phyloP scores from a whole-genome alignment of 2,113 vertebrate genomes.

The Glaucomys volans region DNA sequence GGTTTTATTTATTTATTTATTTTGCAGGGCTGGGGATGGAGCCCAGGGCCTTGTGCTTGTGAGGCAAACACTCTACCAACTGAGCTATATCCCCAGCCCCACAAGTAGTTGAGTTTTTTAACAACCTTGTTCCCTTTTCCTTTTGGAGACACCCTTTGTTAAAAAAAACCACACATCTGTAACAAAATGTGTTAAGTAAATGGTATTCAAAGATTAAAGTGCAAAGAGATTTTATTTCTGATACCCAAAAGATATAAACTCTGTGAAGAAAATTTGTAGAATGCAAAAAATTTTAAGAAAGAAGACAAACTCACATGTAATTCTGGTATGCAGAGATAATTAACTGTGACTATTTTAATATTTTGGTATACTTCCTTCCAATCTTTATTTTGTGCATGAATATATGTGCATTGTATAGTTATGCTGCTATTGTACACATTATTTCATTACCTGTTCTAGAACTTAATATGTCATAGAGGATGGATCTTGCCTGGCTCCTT shows the following conservation, averaged over 20 bases:
- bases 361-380: conserved; percentile 46
- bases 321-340: conserved; percentile 44
- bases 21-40: no score
- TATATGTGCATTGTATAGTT: conserved; percentile 48
- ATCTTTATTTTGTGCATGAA: conserved; percentile 54
- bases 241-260: background rate
- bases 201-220: background rate
- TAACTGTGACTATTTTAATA: conserved; percentile 37
- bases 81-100: no score
- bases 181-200: background rate
- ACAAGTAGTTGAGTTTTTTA: background rate
- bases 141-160: background rate
- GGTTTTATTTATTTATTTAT: no score
- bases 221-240: conserved; percentile 36
- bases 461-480: background rate
- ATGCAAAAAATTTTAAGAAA: background rate
- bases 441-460: conserved; percentile 18
- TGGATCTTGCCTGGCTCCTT: background rate
- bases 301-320: conserved; percentile 17
- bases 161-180: background rate
- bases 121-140: background rate
- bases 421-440: background rate
- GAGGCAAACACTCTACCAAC: no score
- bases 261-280: conserved; percentile 9
- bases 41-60: no score